phyloP scores from a whole-genome alignment of 2,797 vertebrate genomes.

The Toxotes lorentzi region DNA sequence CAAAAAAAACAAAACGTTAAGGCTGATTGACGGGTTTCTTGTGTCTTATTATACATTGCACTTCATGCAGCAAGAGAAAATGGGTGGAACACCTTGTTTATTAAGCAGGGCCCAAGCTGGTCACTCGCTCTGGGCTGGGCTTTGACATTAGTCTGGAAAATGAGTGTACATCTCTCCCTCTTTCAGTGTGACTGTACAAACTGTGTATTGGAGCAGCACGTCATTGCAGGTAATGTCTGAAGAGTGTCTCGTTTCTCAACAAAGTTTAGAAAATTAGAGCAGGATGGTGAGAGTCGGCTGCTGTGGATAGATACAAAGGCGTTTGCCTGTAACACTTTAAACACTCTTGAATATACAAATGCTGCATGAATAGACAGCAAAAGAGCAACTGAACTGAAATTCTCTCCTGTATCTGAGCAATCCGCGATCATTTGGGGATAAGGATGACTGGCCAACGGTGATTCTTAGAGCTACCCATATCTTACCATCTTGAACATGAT shows the following conservation, averaged over 20 bases:
- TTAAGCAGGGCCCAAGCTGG: slow-evolving; percentile 46
- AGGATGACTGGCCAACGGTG: slow-evolving; percentile 10
- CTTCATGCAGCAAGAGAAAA: slow-evolving; percentile 47
- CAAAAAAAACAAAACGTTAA: slow-evolving; percentile 49
- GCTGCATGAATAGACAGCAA: slow-evolving; percentile 5
- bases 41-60: slow-evolving; percentile 48
- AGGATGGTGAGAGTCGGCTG: slow-evolving; percentile 9
- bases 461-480: slow-evolving; percentile 39
- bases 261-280: slow-evolving; percentile 36
- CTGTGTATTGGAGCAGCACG: slow-evolving; percentile 29
- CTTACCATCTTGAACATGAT: slow-evolving; percentile 53
- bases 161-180: slow-evolving; percentile 32
- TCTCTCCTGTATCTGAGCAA: slow-evolving; percentile 17
- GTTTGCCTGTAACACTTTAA: slow-evolving; percentile 10
- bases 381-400: slow-evolving; percentile 5
- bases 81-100: slow-evolving; percentile 50
- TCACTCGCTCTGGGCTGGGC: slow-evolving; percentile 42
- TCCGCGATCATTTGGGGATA: slow-evolving; percentile 32
- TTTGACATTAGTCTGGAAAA: slow-evolving; percentile 67
- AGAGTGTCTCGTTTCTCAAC: slow-evolving; percentile 26
- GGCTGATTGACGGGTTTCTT: slow-evolving; percentile 63
- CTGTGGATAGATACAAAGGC: slow-evolving; percentile 1
- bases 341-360: not conserved
- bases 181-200: slow-evolving; percentile 32
- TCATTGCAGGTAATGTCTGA: slow-evolving; percentile 67